phyloP scores from a whole-genome alignment of 2,113 vertebrate genomes.

The Illadopsis cleaveri region DNA sequence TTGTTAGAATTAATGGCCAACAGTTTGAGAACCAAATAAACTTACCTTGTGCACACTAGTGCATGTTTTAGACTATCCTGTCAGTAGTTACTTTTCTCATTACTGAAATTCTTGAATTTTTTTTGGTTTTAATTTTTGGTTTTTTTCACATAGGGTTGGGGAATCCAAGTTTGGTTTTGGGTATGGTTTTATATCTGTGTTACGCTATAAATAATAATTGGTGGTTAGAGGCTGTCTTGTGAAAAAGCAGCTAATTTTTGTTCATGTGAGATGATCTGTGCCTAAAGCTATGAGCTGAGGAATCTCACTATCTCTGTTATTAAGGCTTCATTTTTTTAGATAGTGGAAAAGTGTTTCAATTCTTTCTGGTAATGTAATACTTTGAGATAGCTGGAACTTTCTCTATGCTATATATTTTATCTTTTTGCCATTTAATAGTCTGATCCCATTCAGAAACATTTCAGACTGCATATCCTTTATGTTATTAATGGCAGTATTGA shows the following conservation, averaged over 20 bases:
- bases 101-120: not conserved
- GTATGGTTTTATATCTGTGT: slow-evolving; percentile 22
- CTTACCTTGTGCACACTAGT: not conserved
- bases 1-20: not conserved
- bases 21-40: not conserved
- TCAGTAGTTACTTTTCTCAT: not conserved
- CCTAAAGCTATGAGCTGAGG: not conserved
- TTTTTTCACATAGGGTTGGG: not conserved
- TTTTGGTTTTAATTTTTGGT: not conserved
- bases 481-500: slow-evolving; percentile 21
- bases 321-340: slow-evolving; percentile 14
- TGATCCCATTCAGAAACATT: slow-evolving; percentile 53
- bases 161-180: not conserved
- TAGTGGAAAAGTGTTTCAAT: slow-evolving; percentile 9
- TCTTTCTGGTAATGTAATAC: slow-evolving; percentile 13
- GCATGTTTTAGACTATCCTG: not conserved
- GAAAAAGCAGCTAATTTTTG: slow-evolving; percentile 1
- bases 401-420: not conserved
- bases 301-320: slow-evolving; percentile 10
- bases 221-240: slow-evolving; percentile 12
- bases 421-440: slow-evolving; percentile 39
- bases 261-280: not conserved
- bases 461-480: not conserved
- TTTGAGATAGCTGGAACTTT: slow-evolving; percentile 7
- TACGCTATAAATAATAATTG: not conserved